Evolutionary conservation across 1,140 invertebrate genomes (phyloP), one percentile per base, ranked within the genome.

Genomic region (Trichonephila clavata): DNA sequence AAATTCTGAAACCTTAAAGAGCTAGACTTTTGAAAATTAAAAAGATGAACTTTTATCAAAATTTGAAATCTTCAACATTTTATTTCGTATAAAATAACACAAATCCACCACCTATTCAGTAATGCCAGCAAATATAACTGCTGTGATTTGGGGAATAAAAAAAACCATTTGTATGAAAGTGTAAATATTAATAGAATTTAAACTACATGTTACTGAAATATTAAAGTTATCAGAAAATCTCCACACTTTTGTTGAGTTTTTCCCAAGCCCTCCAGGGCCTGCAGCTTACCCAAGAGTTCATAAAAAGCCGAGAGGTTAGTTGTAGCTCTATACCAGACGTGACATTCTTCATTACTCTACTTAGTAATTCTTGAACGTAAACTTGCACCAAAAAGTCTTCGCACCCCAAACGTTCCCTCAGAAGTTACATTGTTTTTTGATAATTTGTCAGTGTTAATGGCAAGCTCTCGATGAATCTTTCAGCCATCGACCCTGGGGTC

Each of bases 331-430:
- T 39, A 63, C 60, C 60, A 68, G 60, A 90, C 3, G 27, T 77
- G 27, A 32, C 68, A 90, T 90, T 90, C 43, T 24, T 90, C 50
- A 90, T 90, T 50, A 57, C 63, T 20, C 24, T 50, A 18, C 16
- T 50, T 20, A 57, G 20, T 18, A 77, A 24, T 24, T 80, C 88
- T 27, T 39, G 63, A 57, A 59, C 43, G 32, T 90, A 90, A 59
- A 90, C 24, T 60, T 90, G 39, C 18, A 90, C 88, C 20, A 90
- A 43, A 6, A 77, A 18, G 27, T 57, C 68, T 59, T 57, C 39
- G 27, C 0, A 6, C 2, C 7, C 16, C 2, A 59, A 43, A 0
- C 32, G 24, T 65, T 65, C n/a, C 32, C 32, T 32, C 32, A 39
- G 32, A 39, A 39, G 32, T 39, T 1, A 4, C 2, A 39, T 4